Evolutionary conservation across 2,113 vertebrate species (phyloP).

Genomic region (Ornithorhynchus anatinus): DNA sequence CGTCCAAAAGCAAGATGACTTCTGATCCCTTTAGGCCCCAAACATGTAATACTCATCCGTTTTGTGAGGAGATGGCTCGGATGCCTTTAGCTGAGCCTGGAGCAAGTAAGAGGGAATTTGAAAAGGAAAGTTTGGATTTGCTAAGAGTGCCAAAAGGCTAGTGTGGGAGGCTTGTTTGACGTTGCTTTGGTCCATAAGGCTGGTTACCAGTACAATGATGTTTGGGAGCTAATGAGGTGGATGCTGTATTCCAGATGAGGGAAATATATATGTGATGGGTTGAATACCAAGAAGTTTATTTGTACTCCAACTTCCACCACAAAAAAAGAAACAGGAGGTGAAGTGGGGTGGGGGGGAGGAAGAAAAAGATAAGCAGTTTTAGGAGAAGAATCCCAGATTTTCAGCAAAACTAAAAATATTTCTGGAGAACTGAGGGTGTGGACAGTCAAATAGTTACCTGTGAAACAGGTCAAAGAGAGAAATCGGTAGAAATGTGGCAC

Average conservation of each 20-base stretch:
- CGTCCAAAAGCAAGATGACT: no score
- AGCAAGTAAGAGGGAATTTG: no score
- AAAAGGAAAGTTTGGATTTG: no score
- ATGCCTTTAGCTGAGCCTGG: no score
- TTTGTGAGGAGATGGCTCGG: no score
- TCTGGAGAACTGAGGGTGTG: background rate
- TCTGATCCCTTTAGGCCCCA: no score
- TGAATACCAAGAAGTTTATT: background rate
- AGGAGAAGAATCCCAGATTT: background rate
- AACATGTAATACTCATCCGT: no score
- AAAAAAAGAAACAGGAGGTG: background rate
- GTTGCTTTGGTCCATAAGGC: background rate
- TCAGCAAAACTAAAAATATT: background rate
- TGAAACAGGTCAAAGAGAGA: background rate
- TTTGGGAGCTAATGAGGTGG: background rate
- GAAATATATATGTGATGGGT: background rate
- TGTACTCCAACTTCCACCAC: background rate
- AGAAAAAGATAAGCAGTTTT: background rate
- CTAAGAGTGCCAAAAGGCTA: no score
- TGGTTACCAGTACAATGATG: rapidly evolving
- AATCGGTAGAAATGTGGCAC: background rate
- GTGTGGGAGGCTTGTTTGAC: no score
- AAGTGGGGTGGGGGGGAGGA: background rate
- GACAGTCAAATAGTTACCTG: background rate
- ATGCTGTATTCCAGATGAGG: background rate